Percentiles rank a stretch among this genome's conserved stretches.
Evolutionary conservation across 2,113 vertebrate genomes (phyloP).

Genomic region (Fulmarus glacialis): DNA sequence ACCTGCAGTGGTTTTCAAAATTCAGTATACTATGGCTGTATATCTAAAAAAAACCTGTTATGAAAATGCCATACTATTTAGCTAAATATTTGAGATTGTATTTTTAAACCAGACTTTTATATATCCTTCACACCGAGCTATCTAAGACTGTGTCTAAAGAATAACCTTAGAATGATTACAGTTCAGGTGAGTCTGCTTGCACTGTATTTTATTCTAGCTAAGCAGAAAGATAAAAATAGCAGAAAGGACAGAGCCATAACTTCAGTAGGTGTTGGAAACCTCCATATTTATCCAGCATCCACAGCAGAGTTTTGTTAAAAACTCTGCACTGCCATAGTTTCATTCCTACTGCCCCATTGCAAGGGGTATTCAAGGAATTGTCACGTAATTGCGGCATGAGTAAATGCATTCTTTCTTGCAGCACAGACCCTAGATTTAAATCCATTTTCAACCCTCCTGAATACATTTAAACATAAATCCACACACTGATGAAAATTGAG

Average conservation of each 20-base stretch:
- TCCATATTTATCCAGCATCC: background rate
- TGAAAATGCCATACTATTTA: background rate
- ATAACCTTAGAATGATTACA: background rate
- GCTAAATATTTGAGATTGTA: background rate
- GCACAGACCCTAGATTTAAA: background rate
- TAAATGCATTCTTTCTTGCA: background rate
- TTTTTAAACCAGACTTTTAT: background rate
- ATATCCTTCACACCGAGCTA: background rate
- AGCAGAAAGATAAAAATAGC: background rate
- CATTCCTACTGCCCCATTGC: background rate
- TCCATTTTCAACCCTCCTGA: background rate
- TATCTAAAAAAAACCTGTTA: background rate
- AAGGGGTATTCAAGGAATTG: background rate
- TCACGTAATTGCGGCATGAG: rapidly evolving
- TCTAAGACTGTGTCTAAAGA: background rate
- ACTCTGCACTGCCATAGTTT: background rate
- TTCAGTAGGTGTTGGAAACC: background rate
- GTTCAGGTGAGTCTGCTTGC: background rate
- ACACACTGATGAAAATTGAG: background rate
- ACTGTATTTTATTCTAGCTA: background rate
- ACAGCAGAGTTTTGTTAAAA: background rate
- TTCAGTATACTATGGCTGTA: background rate
- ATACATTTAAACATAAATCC: background rate
- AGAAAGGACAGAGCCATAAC: background rate
- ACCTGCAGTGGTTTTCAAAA: background rate